phyloP scores from a whole-genome alignment of 2,888 invertebrate genomes.

The Acrobasis suavella region DNA sequence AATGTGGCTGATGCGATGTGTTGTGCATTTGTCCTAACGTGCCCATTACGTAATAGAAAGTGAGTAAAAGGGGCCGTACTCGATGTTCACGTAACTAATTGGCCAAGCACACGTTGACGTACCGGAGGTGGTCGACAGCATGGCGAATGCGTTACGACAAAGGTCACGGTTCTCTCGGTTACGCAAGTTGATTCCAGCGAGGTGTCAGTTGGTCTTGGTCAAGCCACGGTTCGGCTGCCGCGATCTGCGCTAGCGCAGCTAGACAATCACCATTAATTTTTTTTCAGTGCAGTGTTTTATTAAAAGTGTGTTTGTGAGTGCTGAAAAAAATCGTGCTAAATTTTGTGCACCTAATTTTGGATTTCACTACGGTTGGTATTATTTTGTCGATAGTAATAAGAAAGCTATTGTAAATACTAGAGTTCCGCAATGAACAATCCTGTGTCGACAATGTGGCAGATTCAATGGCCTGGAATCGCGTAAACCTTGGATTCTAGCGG shows the following conservation, averaged over 20 bases:
- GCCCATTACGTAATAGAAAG: slow-evolving; percentile 14
- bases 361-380: slow-evolving; percentile 18
- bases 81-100: slow-evolving; percentile 14
- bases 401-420: slow-evolving; percentile 6
- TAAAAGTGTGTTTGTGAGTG: slow-evolving; percentile 9
- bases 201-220: slow-evolving; percentile 45
- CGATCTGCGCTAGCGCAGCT: slow-evolving; percentile 14
- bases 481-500: slow-evolving; percentile 22
- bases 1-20: background rate
- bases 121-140: slow-evolving; percentile 28
- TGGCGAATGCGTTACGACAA: slow-evolving; percentile 42
- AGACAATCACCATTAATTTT: background rate
- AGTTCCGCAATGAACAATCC: slow-evolving; percentile 19
- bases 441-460: slow-evolving; percentile 19
- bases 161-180: slow-evolving; percentile 56
- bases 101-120: slow-evolving; percentile 9
- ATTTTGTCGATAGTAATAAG: slow-evolving; percentile 9
- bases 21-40: slow-evolving; percentile 1
- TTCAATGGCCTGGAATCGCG: slow-evolving; percentile 23
- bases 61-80: slow-evolving; percentile 8
- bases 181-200: slow-evolving; percentile 42
- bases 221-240: slow-evolving; percentile 30
- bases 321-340: slow-evolving; percentile 6
- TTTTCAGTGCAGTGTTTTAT: slow-evolving; percentile 4
- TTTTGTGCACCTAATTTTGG: slow-evolving; percentile 3